Evolutionary conservation across 2,113 vertebrate species (phyloP).

Genomic region (Gymnobelideus leadbeateri): DNA sequence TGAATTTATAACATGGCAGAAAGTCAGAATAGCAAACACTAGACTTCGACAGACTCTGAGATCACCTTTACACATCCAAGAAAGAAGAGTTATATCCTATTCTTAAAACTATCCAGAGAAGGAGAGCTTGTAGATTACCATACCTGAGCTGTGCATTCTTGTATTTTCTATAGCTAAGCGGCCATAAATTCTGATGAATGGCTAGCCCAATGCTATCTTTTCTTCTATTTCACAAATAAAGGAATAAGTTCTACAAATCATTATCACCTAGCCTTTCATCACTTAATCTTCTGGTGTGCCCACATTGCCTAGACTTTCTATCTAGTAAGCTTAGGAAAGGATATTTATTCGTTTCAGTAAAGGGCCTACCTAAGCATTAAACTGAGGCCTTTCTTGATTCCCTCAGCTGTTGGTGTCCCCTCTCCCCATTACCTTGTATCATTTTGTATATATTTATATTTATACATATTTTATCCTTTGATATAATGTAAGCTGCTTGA

Average conservation of each 20-base stretch:
- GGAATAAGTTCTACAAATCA: background rate
- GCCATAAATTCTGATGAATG: conserved; percentile 22
- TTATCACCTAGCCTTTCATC: background rate
- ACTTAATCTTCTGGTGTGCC: background rate
- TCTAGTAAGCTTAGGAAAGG: background rate
- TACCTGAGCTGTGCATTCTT: conserved; percentile 6
- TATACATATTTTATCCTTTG: background rate
- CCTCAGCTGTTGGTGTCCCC: background rate
- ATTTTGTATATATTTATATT: background rate
- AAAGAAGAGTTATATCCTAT: background rate
- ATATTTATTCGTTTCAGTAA: background rate
- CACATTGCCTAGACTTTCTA: background rate
- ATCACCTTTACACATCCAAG: background rate
- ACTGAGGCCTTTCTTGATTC: background rate
- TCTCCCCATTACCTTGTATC: background rate
- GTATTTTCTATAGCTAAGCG: conserved; percentile 18
- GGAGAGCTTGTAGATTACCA: background rate
- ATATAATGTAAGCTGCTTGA: background rate
- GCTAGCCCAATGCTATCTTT: background rate
- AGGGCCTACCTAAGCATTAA: background rate
- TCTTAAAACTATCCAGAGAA: background rate
- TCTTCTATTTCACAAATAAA: conserved; percentile 26
- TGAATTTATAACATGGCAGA: background rate
- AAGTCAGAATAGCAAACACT: background rate
- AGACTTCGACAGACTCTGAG: background rate